Conservation (phyloP, 2,888 invertebrate species). For the Ophion ellenae region DNA sequence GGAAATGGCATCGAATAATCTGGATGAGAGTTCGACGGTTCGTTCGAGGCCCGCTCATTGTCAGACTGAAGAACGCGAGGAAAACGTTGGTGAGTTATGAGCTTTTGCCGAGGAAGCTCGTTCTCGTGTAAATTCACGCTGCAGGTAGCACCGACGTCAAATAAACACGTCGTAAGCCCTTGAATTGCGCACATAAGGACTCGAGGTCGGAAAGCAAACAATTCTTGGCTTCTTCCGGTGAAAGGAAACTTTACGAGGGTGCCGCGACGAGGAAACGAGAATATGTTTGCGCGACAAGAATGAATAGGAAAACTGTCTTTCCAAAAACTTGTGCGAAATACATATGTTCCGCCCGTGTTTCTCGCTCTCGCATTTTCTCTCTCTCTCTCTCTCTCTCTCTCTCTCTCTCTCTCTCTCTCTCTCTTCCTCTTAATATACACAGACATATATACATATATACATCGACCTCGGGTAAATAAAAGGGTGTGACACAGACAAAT, state of each 20-base stretch:
- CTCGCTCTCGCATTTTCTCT: not conserved
- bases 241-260: conserved; percentile 33
- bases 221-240: conserved; percentile 39
- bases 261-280: conserved; percentile 13
- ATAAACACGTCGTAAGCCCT: conserved; percentile 24
- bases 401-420: conserved; percentile 1
- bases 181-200: conserved; percentile 21
- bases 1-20: not conserved
- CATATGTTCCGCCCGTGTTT: conserved; percentile 2
- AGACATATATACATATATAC: no score
- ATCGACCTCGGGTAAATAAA: not conserved
- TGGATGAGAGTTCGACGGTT: not conserved
- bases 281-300: conserved; percentile 13
- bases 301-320: conserved; percentile 13
- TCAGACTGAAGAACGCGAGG: not conserved
- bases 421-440: not conserved
- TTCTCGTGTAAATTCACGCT: conserved; percentile 36
- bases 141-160: conserved; percentile 30
- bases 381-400: not conserved
- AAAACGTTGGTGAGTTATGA: conserved; percentile 2
- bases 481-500: not conserved
- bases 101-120: conserved; percentile 22
- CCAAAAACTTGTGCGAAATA: not conserved
- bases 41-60: not conserved
- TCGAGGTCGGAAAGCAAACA: conserved; percentile 40